phyloP scores from a whole-genome alignment of 2,797 vertebrate species.

The Scleropages formosus region DNA sequence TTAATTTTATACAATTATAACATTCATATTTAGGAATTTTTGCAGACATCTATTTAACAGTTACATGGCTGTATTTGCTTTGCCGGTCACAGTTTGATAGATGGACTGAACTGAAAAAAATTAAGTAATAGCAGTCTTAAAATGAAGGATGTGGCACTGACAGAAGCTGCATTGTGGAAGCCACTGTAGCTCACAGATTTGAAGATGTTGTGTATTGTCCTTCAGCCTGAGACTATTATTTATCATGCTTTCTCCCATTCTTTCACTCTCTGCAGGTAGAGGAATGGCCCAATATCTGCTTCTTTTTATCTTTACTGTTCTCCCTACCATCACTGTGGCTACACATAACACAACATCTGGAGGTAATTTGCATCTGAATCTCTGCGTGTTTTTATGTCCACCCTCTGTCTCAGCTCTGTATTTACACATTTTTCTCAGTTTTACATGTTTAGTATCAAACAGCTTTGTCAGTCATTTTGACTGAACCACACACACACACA shows the following conservation, averaged over 20 bases:
- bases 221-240: background rate
- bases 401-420: background rate
- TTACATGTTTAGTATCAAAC: too few relatives aligned
- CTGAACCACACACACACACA: too few relatives aligned
- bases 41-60: background rate
- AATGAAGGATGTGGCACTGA: background rate
- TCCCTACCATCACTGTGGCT: conserved; percentile 46
- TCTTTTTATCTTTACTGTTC: conserved; percentile 42
- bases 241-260: conserved; percentile 28
- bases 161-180: background rate
- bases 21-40: background rate
- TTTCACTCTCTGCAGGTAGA: conserved; percentile 53
- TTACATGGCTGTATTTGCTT: background rate
- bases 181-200: background rate
- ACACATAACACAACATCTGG: conserved; percentile 58
- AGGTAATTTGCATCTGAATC: conserved; percentile 51
- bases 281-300: conserved; percentile 52
- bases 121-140: too few relatives aligned
- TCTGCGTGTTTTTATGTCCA: conserved; percentile 18
- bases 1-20: background rate
- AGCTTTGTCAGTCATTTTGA: too few relatives aligned
- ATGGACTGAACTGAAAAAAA: background rate
- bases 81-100: too few relatives aligned
- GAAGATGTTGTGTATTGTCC: conserved; percentile 18
- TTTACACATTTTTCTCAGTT: too few relatives aligned